Evolutionary conservation across 2,113 vertebrate genomes (phyloP).

Genomic region (Neodontobutis hainanensis): DNA sequence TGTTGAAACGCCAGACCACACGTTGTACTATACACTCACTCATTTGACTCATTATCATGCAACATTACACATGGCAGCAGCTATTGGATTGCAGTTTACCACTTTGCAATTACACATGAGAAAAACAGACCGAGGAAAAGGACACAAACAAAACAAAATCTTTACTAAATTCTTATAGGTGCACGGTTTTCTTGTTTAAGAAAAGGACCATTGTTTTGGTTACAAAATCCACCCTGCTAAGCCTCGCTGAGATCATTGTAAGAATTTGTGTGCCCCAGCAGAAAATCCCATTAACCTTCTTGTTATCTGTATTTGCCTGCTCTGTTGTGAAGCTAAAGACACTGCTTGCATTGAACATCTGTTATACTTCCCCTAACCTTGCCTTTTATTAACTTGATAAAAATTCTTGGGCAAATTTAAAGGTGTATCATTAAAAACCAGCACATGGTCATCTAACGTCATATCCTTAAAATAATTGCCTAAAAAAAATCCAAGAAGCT

Average conservation of each 20-base stretch:
- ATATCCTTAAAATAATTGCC: no score
- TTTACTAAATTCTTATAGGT: constrained; percentile 10
- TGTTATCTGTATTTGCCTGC: constrained; percentile 37
- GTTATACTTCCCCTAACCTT: no score
- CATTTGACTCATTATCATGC: constrained; percentile 26
- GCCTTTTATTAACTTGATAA: no score
- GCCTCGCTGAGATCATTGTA: constrained; percentile 47
- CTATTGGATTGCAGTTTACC: constrained; percentile 7
- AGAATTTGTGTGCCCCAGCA: constrained; percentile 19
- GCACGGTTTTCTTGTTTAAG: constrained; percentile 2
- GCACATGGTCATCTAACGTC: no score
- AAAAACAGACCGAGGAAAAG: background rate
- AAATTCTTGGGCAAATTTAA: no score
- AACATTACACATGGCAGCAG: constrained; percentile 20
- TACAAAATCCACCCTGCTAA: constrained; percentile 57
- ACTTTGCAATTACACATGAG: background rate
- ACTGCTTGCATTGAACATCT: no score
- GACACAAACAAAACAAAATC: background rate
- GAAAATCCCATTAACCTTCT: constrained; percentile 52
- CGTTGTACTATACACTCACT: constrained; percentile 14
- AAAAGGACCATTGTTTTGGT: constrained; percentile 43
- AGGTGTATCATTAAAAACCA: no score
- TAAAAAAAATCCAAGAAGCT: no score
- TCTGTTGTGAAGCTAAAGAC: background rate
- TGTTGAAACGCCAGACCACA: constrained; percentile 22